Percentiles rank a stretch among this genome's conserved stretches.
phyloP scores from a whole-genome alignment of 2,797 vertebrate genomes.

The Echiichthys vipera region DNA sequence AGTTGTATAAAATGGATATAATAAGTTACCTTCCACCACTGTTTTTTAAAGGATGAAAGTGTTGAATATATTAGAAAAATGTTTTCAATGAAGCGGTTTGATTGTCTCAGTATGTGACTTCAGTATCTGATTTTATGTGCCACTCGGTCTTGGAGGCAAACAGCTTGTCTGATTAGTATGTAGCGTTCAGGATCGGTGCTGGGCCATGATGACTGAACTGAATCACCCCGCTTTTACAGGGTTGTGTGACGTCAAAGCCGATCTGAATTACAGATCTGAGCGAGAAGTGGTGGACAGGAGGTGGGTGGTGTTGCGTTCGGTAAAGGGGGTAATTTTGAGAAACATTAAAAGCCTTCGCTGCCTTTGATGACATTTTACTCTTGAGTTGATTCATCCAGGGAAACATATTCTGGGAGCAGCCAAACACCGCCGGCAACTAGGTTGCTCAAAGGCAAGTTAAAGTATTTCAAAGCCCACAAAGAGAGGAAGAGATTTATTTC shows the following conservation, averaged over 20 bases:
- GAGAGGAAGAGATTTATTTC: background rate
- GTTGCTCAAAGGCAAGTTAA: slow-evolving; percentile 8
- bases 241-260: slow-evolving; percentile 23
- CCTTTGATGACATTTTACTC: slow-evolving; percentile 5
- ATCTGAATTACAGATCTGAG: slow-evolving; percentile 19
- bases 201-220: slow-evolving; percentile 36
- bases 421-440: background rate
- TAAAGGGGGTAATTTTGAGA: slow-evolving; percentile 16
- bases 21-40: too few species aligned
- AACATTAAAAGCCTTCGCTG: slow-evolving; percentile 10
- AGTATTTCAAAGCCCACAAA: background rate
- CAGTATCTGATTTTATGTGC: background rate
- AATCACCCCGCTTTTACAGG: background rate
- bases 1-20: too few species aligned
- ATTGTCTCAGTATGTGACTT: background rate
- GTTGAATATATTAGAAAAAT: too few species aligned
- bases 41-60: too few species aligned
- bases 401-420: background rate
- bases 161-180: slow-evolving; percentile 39
- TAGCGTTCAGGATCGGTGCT: slow-evolving; percentile 8
- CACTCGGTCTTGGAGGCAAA: background rate
- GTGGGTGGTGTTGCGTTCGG: slow-evolving; percentile 16
- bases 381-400: background rate
- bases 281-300: background rate
- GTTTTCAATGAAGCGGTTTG: too few species aligned